Conservation (phyloP, 2,888 invertebrate genomes). For the Pheosia gnoma region DNA sequence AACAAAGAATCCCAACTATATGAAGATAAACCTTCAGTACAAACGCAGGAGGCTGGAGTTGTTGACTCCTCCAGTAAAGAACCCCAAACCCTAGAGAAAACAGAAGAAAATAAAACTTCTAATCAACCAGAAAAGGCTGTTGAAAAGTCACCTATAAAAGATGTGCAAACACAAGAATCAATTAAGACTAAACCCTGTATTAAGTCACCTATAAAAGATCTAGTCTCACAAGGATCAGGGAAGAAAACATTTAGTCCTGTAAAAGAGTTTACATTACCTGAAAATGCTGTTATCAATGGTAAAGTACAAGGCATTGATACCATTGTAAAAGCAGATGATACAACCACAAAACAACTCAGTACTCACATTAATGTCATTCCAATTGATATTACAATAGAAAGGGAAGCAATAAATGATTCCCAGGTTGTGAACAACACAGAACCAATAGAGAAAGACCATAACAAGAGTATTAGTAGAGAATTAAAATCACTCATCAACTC, state of each 20-base stretch:
- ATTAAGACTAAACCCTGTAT: slow-evolving; percentile 13
- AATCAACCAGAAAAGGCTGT: slow-evolving; percentile 15
- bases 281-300: slow-evolving; percentile 30
- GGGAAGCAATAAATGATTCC: slow-evolving; percentile 62
- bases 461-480: slow-evolving; percentile 81
- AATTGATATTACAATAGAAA: slow-evolving; percentile 40
- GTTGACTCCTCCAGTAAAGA: slow-evolving; percentile 50
- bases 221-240: not conserved
- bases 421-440: slow-evolving; percentile 56
- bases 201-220: slow-evolving; percentile 3
- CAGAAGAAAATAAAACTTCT: slow-evolving; percentile 10
- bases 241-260: slow-evolving; percentile 1
- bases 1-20: slow-evolving; percentile 11
- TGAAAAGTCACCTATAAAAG: slow-evolving; percentile 28
- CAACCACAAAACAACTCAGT: slow-evolving; percentile 13
- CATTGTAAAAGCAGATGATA: slow-evolving; percentile 23
- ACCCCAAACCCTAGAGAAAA: slow-evolving; percentile 19
- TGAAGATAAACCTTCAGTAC: slow-evolving; percentile 20
- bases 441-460: slow-evolving; percentile 66
- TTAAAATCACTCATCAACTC: slow-evolving; percentile 86
- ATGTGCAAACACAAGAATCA: slow-evolving; percentile 16
- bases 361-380: slow-evolving; percentile 18
- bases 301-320: slow-evolving; percentile 21
- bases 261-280: slow-evolving; percentile 27
- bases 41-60: slow-evolving; percentile 32